phyloP scores from a whole-genome alignment of 2,888 invertebrate species.

The Cepaea hortensis region DNA sequence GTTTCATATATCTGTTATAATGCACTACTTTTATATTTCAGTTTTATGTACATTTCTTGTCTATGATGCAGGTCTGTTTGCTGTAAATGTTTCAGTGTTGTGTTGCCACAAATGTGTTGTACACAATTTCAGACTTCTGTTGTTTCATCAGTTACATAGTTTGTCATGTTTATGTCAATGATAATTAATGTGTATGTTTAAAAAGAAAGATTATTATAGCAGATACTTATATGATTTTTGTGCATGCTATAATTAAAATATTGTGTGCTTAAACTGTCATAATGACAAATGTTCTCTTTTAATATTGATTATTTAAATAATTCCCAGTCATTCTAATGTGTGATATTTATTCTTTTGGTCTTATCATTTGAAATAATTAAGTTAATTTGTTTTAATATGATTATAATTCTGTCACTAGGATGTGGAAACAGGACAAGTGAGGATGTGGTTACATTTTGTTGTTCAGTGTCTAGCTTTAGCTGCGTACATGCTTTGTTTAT shows the following conservation, averaged over 20 bases:
- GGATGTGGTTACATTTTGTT: constrained; percentile 11
- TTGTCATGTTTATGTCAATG: not conserved
- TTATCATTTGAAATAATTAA: not conserved
- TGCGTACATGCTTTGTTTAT: constrained; percentile 2
- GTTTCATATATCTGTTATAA: not conserved
- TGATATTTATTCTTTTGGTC: not conserved
- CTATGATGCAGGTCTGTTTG: not conserved
- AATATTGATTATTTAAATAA: not conserved
- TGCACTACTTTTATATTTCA: not conserved
- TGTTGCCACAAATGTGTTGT: not conserved
- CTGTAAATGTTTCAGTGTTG: not conserved
- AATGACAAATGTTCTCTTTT: not conserved
- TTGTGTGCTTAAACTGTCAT: no score
- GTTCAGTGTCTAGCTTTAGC: constrained; percentile 19
- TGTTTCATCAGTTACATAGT: not conserved
- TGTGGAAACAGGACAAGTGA: constrained; percentile 44
- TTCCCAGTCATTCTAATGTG: not conserved
- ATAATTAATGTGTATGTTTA: no score
- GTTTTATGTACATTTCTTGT: not conserved
- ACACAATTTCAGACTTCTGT: not conserved
- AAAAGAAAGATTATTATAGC: no score
- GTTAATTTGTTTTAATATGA: not conserved
- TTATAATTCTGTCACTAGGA: constrained; percentile 28
- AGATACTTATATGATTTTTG: no score
- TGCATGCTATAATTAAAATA: no score